Base-by-base conservation (phyloP, 2,888 invertebrate species). In the Eristalis pertinax region DNA sequence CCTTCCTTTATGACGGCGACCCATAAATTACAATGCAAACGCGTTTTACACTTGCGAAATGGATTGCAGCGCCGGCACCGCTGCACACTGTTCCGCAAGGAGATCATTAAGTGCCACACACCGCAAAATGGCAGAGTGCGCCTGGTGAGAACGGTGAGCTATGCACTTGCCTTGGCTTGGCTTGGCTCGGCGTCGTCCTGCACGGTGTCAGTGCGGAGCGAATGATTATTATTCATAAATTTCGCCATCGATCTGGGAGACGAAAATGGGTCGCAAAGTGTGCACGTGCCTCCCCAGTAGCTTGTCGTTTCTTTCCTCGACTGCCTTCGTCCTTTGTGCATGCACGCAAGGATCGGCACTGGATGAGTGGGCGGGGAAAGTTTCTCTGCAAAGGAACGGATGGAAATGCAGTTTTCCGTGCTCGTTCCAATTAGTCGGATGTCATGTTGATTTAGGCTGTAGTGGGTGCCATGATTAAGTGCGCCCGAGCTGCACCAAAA, bases 391-490 rank as follows among this genome's bases (percentile, higher is more conserved):
- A 60, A n/a, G 50, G 43, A 73, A 83, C 70, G 62, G 72, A 79
- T 75, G 70, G 67, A 72, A 70, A 74, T 72, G 60, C 26, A 7
- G 38, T 58, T 62, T 83, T 43, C 41, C 86, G 79, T 87, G 86
- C 75, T 75, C n/a, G 32, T 32, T 72, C 67, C 83, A 84, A 87
- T 87, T 87, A 87, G 87, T 83, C 58, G 68, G 75, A 87, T 83
- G 87, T 87, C 87, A 87, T 84, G 83, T 83, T 75, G 72, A 76
- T 76, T 78, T 32, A 73, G 74, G 68, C 65, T 75, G 65, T 26
- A 64, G 35, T 74, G 70, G 85, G 74, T 82, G 82, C 69, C 56
- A 82, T 86, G 77, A 86, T 77, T 82, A 60, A 74, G 32, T 19
- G 38, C 64, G 62, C 64, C 63, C 32, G 32, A 10, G 7, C 8